Percentiles rank a stretch among this genome's conserved stretches.
phyloP scores from a whole-genome alignment of 2,888 invertebrate genomes.

The Boloria euphrosyne region DNA sequence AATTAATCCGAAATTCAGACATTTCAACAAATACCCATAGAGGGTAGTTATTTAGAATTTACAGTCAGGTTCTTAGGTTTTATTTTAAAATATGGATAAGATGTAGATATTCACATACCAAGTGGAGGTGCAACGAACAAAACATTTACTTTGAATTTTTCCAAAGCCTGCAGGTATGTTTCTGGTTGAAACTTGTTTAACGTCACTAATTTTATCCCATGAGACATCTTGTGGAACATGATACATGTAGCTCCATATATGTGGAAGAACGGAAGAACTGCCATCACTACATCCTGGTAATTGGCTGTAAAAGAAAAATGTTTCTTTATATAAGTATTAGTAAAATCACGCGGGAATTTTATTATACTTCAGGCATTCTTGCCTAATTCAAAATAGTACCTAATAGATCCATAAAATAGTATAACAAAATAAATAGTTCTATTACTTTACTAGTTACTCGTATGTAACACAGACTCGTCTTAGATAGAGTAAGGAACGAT shows the following conservation, averaged over 20 bases:
- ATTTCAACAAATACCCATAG: too few relatives aligned
- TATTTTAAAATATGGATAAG: too few relatives aligned
- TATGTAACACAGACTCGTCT: too few relatives aligned
- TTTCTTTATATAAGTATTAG: not conserved
- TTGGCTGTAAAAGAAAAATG: constrained; percentile 56
- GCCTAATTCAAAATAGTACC: too few relatives aligned
- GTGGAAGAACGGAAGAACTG: constrained; percentile 90
- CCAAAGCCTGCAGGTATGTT: constrained; percentile 83
- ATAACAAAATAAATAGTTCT: too few relatives aligned
- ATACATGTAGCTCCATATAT: constrained; percentile 87
- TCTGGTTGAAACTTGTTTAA: constrained; percentile 88
- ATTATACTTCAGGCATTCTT: too few relatives aligned
- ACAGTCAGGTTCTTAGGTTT: too few relatives aligned
- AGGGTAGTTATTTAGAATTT: too few relatives aligned
- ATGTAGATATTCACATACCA: constrained; percentile 61
- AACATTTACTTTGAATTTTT: constrained; percentile 83
- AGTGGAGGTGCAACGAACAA: constrained; percentile 91
- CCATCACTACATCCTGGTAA: constrained; percentile 84
- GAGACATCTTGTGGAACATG: constrained; percentile 82
- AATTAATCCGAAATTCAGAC: too few relatives aligned
- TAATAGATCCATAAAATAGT: too few relatives aligned
- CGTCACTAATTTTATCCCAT: constrained; percentile 85
- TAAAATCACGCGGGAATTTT: not conserved
- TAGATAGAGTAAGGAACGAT: too few relatives aligned
- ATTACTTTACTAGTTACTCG: too few relatives aligned